A percentile compares a stretch with the other conserved stretches of the same genome.
These are phyloP conservation scores for Mycteria americana DNA, from an alignment of 2,797 vertebrate genomes.

Conservation along the genomic window DNA sequence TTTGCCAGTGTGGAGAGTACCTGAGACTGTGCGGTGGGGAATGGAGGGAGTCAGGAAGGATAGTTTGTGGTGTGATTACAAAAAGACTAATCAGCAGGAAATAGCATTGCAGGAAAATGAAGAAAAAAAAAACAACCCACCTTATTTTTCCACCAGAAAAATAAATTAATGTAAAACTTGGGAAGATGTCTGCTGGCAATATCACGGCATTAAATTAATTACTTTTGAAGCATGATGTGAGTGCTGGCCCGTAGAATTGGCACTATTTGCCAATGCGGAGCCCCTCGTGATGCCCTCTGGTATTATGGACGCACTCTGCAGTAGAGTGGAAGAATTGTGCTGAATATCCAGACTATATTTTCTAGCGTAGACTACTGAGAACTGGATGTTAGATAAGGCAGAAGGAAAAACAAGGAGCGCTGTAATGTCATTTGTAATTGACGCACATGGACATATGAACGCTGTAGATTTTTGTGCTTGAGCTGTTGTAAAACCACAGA, in stretches of 20 bases:
- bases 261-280: accelerated
- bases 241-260: neutral
- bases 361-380: neutral
- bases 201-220: neutral
- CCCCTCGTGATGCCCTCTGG: neutral
- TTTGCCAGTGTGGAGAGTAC: neutral
- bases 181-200: neutral
- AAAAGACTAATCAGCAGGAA: neutral
- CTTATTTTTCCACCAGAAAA: neutral
- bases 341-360: neutral
- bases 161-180: neutral
- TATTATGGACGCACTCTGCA: neutral
- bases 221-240: neutral
- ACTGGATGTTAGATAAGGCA: neutral
- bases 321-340: neutral
- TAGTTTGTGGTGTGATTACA: neutral
- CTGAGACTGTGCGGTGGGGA: accelerated
- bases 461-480: neutral
- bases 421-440: neutral
- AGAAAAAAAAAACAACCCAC: no score
- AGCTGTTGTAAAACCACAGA: neutral
- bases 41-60: accelerated
- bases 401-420: neutral
- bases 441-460: accelerated
- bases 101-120: neutral